A percentile compares a stretch with the other conserved stretches of the same genome.
phyloP scores from a whole-genome alignment of 2,113 vertebrate genomes.

The Meles meles region DNA sequence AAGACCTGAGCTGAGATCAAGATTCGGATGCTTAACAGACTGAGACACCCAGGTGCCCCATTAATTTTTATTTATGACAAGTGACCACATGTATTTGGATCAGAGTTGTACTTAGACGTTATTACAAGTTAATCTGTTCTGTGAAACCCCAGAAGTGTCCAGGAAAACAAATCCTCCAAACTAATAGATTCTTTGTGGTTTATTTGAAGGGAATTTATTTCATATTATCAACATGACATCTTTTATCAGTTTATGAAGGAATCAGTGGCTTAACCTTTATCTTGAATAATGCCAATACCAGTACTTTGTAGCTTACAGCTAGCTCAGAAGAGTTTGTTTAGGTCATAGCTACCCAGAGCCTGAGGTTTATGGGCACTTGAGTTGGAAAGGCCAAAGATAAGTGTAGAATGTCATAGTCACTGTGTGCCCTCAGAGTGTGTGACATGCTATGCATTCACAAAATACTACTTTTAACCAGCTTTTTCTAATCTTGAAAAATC shows the following conservation, averaged over 20 bases:
- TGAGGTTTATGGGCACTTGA: not conserved
- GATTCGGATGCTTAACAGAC: not conserved
- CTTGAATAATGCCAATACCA: not conserved
- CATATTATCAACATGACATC: not conserved
- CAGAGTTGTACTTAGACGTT: conserved; percentile 18
- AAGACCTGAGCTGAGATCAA: not conserved
- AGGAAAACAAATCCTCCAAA: conserved; percentile 23
- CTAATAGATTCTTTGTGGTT: not conserved
- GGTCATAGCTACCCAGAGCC: conserved; percentile 12
- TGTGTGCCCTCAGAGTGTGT: not conserved
- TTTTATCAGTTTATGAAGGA: conserved; percentile 23
- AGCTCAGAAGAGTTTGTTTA: not conserved
- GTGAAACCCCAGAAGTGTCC: conserved; percentile 12
- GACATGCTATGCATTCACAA: not conserved
- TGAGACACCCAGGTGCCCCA: not conserved
- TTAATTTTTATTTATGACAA: not conserved
- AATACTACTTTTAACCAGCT: not conserved
- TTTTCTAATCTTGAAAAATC: conserved; percentile 36
- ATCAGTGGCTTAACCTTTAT: not conserved
- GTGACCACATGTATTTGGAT: conserved; percentile 14
- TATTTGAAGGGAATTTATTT: not conserved
- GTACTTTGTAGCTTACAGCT: not conserved
- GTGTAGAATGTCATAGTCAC: not conserved
- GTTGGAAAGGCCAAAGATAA: conserved; percentile 47
- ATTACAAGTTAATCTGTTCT: conserved; percentile 31